Conservation (phyloP, 2,888 invertebrate genomes). For the Alviniconcha strummeri region DNA sequence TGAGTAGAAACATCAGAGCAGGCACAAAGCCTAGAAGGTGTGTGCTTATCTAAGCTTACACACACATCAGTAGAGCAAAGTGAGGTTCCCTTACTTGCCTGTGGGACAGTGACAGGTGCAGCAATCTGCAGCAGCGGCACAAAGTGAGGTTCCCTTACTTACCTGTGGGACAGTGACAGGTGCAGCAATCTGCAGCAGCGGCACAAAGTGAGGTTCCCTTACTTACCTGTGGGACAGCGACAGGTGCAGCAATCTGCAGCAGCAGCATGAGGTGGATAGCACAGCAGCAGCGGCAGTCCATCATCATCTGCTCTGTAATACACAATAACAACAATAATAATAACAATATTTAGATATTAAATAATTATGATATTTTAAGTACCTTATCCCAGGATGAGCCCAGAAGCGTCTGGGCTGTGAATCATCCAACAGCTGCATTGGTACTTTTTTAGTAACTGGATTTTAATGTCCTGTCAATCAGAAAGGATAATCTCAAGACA, state of each 20-base stretch:
- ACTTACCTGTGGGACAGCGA: conserved; percentile 33
- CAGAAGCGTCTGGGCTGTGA: too few relatives aligned
- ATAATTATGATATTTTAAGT: too few relatives aligned
- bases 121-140: conserved; percentile 49
- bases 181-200: conserved; percentile 48
- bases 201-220: conserved; percentile 12
- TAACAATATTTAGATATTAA: too few relatives aligned
- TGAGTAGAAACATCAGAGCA: too few relatives aligned
- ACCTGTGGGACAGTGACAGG: conserved; percentile 34
- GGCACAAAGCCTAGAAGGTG: too few relatives aligned
- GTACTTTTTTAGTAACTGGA: too few relatives aligned
- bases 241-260: conserved; percentile 42
- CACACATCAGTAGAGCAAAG: too few relatives aligned
- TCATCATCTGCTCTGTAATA: conserved; percentile 58
- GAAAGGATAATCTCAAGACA: too few relatives aligned
- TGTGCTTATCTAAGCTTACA: too few relatives aligned
- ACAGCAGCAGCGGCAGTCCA: conserved; percentile 62
- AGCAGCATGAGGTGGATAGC: conserved; percentile 59
- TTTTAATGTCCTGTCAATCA: too few relatives aligned
- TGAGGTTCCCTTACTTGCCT: conserved; percentile 15
- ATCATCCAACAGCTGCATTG: too few relatives aligned
- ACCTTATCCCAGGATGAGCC: too few relatives aligned
- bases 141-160: background rate
- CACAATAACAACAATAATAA: background rate
- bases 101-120: conserved; percentile 23